A percentile compares a stretch with the other conserved stretches of the same genome.
These are phyloP conservation scores for Microctenopoma steveboyesi DNA, from an alignment of 2,797 vertebrate genomes.

Conservation along the genomic window DNA sequence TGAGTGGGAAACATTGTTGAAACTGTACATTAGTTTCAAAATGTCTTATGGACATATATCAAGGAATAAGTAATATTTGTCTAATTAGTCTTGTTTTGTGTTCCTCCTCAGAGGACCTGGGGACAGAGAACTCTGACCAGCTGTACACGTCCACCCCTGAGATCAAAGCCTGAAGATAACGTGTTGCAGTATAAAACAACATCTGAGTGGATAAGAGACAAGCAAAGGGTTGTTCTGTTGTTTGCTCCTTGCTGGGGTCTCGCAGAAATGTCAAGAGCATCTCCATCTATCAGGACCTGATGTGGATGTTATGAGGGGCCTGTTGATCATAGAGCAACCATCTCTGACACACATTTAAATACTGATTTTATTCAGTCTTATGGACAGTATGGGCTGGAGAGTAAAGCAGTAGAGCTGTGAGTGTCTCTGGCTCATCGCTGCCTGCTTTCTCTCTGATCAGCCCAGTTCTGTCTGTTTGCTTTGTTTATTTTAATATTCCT, in stretches of 20 bases:
- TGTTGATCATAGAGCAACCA: conserved; percentile 42
- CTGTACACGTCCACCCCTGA: conserved; percentile 91
- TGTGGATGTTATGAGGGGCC: conserved; percentile 50
- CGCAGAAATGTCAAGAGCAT: conserved; percentile 38
- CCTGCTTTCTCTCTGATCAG: conserved; percentile 85
- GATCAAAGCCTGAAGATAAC: conserved; percentile 90
- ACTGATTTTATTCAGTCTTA: conserved; percentile 37
- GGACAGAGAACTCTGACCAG: conserved; percentile 92
- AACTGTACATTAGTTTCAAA: too few species aligned
- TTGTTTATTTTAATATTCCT: conserved; percentile 43
- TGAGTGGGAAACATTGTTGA: too few species aligned
- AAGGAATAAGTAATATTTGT: background rate
- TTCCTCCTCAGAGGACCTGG: conserved; percentile 88
- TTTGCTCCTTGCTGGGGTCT: background rate
- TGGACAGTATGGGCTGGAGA: conserved; percentile 61
- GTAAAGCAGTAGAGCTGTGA: conserved; percentile 84
- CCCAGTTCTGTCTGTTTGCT: conserved; percentile 61
- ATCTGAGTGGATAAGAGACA: conserved; percentile 27
- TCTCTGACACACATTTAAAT: conserved; percentile 7
- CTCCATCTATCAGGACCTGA: conserved; percentile 61
- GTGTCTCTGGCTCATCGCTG: conserved; percentile 75
- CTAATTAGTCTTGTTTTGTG: background rate
- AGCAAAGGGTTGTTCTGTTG: conserved; percentile 50
- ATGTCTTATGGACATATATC: too few species aligned
- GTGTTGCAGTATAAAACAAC: background rate